phyloP scores from a whole-genome alignment of 2,113 vertebrate species.

The Noctilio leporinus region DNA sequence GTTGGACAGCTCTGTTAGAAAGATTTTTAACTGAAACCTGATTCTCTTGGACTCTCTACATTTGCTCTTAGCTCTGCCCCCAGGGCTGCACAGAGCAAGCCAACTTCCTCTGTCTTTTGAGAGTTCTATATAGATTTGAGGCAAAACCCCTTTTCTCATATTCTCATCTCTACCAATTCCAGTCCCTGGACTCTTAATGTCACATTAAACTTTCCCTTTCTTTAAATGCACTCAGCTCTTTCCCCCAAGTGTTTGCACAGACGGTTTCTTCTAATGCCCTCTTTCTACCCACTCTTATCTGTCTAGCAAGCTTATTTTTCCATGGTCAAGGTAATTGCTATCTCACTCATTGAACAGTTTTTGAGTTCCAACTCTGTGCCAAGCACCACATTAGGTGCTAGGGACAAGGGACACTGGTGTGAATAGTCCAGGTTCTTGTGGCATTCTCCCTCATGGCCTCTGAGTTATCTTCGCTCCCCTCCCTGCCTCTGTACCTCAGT shows the following conservation, averaged over 20 bases:
- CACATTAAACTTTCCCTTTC: background rate
- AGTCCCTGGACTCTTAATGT: background rate
- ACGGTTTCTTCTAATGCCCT: background rate
- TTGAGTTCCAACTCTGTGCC: background rate
- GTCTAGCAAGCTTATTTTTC: background rate
- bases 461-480: background rate
- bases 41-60: background rate
- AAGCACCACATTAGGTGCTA: background rate
- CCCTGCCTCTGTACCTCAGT: background rate
- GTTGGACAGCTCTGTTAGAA: conserved; percentile 31
- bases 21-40: conserved; percentile 3
- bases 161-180: background rate
- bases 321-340: background rate
- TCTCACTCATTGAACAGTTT: background rate
- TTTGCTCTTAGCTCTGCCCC: background rate
- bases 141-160: background rate
- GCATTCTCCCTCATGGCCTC: background rate
- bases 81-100: background rate
- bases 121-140: background rate
- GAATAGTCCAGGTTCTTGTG: background rate
- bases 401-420: background rate
- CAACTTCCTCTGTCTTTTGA: background rate
- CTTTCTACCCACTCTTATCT: background rate
- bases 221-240: background rate
- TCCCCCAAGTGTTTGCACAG: background rate